Evolutionary conservation across 2,113 vertebrate species (phyloP).

Genomic region (Apistogramma diplotaenia): DNA sequence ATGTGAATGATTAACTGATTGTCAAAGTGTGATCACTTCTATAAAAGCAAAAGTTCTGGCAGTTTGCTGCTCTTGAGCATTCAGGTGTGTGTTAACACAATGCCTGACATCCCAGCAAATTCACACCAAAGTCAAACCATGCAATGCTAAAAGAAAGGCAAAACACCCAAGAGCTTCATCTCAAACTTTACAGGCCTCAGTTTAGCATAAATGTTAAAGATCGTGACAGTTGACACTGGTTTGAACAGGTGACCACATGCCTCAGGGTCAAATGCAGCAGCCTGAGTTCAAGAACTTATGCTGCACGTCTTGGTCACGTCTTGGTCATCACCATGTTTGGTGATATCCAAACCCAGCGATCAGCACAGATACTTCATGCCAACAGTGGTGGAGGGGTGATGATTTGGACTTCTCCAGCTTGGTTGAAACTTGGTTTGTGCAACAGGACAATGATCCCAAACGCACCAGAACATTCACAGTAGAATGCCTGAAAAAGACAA

Average conservation of each 20-base stretch:
- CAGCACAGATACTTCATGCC: not conserved
- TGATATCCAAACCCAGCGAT: not conserved
- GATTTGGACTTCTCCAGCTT: not conserved
- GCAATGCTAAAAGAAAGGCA: not conserved
- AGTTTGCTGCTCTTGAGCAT: not conserved
- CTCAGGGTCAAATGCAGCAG: not conserved
- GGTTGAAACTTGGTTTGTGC: fast-evolving
- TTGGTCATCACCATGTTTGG: not conserved
- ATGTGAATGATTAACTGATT: not conserved
- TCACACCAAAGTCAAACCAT: not conserved
- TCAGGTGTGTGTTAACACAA: not conserved
- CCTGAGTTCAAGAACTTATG: too few relatives aligned
- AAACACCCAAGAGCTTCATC: not conserved
- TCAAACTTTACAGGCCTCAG: not conserved
- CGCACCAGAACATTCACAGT: not conserved
- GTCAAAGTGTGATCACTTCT: not conserved
- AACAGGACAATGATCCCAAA: not conserved
- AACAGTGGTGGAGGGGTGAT: not conserved
- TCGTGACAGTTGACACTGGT: not conserved
- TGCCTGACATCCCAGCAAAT: fast-evolving
- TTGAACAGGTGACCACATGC: not conserved
- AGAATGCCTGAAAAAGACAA: not conserved
- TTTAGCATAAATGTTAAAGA: not conserved
- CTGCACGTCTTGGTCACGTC: not conserved
- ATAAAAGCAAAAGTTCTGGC: not conserved